Percentiles rank a stretch among this genome's conserved stretches.
phyloP scores from a whole-genome alignment of 1,140 invertebrate species.

The Ericerus pela region DNA sequence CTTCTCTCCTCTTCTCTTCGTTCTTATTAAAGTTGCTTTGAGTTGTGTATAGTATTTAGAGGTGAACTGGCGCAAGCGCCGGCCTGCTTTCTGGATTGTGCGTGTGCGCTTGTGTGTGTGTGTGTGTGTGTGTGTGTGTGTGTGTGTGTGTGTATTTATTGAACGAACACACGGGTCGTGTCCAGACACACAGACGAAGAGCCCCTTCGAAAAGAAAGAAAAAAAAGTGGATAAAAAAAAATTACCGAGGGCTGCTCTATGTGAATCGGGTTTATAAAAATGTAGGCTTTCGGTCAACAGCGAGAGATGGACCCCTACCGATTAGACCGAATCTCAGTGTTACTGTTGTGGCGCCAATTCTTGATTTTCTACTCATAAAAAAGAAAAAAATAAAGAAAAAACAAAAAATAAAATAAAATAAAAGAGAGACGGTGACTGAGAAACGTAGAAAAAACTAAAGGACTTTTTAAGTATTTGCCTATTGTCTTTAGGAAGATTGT shows the following conservation, averaged over 20 bases:
- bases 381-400: background rate
- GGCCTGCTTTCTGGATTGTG: too few relatives aligned
- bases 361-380: slow-evolving; percentile 9
- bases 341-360: slow-evolving; percentile 9
- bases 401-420: too few relatives aligned
- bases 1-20: too few relatives aligned
- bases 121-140: background rate
- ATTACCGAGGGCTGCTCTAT: slow-evolving; percentile 1
- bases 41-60: too few relatives aligned
- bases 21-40: too few relatives aligned
- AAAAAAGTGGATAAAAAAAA: too few relatives aligned
- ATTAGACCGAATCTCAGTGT: slow-evolving; percentile 3
- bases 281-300: slow-evolving; percentile 5
- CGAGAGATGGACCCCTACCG: slow-evolving; percentile 5
- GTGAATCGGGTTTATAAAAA: slow-evolving; percentile 7
- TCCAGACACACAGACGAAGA: background rate
- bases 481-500: slow-evolving; percentile 5
- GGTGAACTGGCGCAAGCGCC: too few relatives aligned
- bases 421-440: too few relatives aligned
- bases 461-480: slow-evolving; percentile 7
- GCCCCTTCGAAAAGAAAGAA: background rate
- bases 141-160: background rate
- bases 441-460: slow-evolving; percentile 6
- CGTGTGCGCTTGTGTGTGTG: too few relatives aligned
- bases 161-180: background rate